Evolutionary conservation across 2,888 invertebrate genomes (phyloP).

Genomic region (Synanthedon andrenaeformis): DNA sequence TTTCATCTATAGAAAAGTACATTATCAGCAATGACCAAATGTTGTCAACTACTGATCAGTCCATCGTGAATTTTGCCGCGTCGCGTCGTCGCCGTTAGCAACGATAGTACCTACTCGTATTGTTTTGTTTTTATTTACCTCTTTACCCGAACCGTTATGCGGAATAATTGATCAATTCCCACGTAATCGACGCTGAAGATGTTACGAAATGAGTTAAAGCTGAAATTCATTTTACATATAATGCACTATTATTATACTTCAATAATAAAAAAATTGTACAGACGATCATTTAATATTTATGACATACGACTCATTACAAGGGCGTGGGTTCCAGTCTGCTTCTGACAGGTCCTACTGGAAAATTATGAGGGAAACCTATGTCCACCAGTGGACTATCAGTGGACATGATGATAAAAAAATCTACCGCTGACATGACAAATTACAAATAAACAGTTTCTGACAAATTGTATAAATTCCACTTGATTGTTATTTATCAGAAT

Average conservation of each 20-base stretch:
- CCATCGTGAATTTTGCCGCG: slow-evolving; percentile 17
- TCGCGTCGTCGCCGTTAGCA: slow-evolving; percentile 16
- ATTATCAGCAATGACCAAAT: background rate
- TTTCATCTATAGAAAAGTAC: too few species aligned
- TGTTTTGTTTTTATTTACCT: background rate
- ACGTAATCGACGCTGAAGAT: background rate
- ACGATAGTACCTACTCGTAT: slow-evolving; percentile 2
- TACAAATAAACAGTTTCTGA: too few species aligned
- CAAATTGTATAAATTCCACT: too few species aligned
- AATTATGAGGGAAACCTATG: too few species aligned
- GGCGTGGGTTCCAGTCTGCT: background rate
- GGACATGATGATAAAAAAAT: too few species aligned
- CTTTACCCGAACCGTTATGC: background rate
- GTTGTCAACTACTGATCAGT: slow-evolving; percentile 12
- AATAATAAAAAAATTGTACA: background rate
- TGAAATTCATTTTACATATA: background rate
- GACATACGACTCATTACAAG: background rate
- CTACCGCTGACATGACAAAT: too few species aligned
- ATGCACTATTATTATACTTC: background rate
- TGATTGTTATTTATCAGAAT: too few species aligned
- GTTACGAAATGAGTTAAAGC: background rate
- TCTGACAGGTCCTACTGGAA: too few species aligned
- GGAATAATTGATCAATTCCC: background rate
- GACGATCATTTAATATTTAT: background rate
- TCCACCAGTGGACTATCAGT: too few species aligned